Evolutionary conservation across 2,888 invertebrate genomes (phyloP).

Genomic region (Eupithecia abbreviata): DNA sequence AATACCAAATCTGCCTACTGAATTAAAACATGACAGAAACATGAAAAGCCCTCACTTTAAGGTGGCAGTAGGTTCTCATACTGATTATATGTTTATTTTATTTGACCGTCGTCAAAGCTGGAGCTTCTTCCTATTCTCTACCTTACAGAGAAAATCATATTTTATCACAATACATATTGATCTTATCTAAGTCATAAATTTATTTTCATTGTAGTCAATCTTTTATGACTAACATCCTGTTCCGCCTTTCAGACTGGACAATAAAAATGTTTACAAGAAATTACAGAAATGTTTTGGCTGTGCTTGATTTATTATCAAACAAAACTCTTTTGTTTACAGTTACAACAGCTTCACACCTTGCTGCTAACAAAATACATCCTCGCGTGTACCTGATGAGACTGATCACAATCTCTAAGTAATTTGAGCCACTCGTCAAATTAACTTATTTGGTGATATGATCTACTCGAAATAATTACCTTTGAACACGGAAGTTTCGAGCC

Average conservation of each 20-base stretch:
- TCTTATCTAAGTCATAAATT: conserved; percentile 3
- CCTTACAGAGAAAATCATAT: not conserved
- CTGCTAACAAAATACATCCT: conserved; percentile 42
- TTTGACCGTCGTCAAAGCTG: not conserved
- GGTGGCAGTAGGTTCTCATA: not conserved
- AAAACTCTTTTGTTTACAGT: not conserved
- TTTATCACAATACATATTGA: not conserved
- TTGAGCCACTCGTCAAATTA: conserved; percentile 66
- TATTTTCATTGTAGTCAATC: conserved; percentile 8
- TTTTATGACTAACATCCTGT: conserved; percentile 13
- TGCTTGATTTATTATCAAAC: conserved; percentile 9
- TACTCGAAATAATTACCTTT: conserved; percentile 59
- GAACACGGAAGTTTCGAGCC: conserved; percentile 57
- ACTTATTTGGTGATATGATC: conserved; percentile 68
- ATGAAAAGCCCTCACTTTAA: not conserved
- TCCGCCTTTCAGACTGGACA: conserved; percentile 16
- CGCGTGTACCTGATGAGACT: conserved; percentile 62
- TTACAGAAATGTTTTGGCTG: conserved; percentile 13
- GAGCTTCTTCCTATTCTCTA: not conserved
- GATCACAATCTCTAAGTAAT: conserved; percentile 58
- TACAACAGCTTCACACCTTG: conserved; percentile 24
- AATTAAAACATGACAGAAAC: not conserved
- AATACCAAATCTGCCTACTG: not conserved
- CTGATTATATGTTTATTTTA: not conserved
- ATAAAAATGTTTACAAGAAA: conserved; percentile 5